These are phyloP conservation scores for Lycocorax pyrrhopterus DNA, from an alignment of 2,113 vertebrate genomes.

Conservation along the genomic window DNA sequence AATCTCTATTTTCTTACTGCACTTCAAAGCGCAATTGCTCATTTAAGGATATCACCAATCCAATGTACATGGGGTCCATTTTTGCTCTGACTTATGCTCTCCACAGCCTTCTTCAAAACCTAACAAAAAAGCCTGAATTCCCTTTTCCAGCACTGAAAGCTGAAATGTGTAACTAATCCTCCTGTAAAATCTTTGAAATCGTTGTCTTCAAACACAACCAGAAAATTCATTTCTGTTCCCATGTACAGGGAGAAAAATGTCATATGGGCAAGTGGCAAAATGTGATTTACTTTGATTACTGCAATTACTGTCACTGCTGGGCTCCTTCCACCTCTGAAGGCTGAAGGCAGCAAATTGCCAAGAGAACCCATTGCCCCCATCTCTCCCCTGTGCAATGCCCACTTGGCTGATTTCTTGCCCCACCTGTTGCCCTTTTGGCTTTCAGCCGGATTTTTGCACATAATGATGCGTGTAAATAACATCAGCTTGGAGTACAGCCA, in stretches of 20 bases:
- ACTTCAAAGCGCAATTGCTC: constrained; percentile 4
- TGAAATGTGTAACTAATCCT: neutral
- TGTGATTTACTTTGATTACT: neutral
- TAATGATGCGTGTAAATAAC: rapidly evolving
- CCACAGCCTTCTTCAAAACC: neutral
- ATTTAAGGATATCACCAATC: neutral
- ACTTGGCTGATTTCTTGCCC: neutral
- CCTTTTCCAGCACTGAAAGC: neutral
- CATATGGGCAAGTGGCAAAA: neutral
- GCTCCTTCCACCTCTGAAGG: neutral
- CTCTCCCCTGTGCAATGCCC: neutral
- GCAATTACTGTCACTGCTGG: neutral
- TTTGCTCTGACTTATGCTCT: neutral
- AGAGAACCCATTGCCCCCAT: neutral
- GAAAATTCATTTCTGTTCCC: neutral
- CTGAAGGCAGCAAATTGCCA: neutral
- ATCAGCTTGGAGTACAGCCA: neutral
- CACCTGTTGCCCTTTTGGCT: neutral
- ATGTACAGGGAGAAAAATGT: neutral
- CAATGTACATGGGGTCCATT: neutral
- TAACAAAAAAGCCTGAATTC: neutral
- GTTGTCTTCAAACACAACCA: neutral
- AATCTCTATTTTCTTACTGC: constrained; percentile 28
- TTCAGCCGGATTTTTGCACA: neutral
- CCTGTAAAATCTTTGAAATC: neutral